Conservation (phyloP, 2,888 invertebrate species). For the Drosophila melanosoma region DNA sequence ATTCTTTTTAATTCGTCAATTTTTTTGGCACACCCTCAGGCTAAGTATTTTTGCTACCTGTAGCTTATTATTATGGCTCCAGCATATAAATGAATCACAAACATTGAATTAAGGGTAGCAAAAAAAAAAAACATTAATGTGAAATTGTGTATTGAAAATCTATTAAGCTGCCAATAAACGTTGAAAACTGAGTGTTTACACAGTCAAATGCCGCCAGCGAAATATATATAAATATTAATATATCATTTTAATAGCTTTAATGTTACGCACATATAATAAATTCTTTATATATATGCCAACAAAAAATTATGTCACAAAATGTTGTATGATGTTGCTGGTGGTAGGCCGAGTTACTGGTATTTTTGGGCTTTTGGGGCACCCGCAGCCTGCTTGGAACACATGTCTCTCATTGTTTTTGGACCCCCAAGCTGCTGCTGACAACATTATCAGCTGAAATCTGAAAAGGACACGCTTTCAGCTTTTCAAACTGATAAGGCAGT, state of each 20-base stretch:
- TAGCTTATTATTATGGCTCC: conserved; percentile 12
- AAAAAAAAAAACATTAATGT: conserved; percentile 31
- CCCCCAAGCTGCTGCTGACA: conserved; percentile 21
- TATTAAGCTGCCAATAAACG: conserved; percentile 41
- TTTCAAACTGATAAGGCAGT: conserved; percentile 28
- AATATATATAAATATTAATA: background rate
- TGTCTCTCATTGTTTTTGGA: conserved; percentile 33
- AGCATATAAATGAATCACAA: conserved; percentile 65
- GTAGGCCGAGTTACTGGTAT: conserved; percentile 11
- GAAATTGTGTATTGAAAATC: conserved; percentile 55
- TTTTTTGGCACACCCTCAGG: background rate
- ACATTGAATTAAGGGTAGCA: conserved; percentile 56
- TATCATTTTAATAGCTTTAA: conserved; percentile 15
- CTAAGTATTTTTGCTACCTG: conserved; percentile 6
- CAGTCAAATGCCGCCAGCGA: conserved; percentile 24
- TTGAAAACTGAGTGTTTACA: conserved; percentile 39
- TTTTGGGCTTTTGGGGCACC: conserved; percentile 17
- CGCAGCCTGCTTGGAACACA: conserved; percentile 32
- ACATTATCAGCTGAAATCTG: conserved; percentile 42
- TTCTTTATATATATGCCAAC: background rate
- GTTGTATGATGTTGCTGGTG: conserved; percentile 22
- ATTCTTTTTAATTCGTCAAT: background rate
- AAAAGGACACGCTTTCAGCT: conserved; percentile 14
- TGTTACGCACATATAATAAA: conserved; percentile 10
- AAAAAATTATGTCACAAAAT: conserved; percentile 7